These are phyloP conservation scores for Mionectes macconnelli DNA, from an alignment of 2,113 vertebrate genomes.

Conservation along the genomic window DNA sequence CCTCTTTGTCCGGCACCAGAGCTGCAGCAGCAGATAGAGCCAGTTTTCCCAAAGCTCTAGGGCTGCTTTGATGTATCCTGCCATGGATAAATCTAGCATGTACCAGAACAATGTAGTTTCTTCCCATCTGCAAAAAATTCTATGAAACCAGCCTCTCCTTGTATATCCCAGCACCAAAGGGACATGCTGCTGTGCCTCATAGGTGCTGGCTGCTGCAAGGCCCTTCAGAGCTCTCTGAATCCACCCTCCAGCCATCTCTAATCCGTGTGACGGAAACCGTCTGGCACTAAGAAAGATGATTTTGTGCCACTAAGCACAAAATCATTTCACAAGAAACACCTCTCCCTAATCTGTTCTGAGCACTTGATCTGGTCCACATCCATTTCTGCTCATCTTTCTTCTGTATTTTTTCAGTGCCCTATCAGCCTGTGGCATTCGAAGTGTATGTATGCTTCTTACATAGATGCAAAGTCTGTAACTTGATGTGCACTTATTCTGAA, in stretches of 20 bases:
- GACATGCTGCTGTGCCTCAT: background rate
- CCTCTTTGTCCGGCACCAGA: background rate
- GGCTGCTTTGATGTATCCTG: background rate
- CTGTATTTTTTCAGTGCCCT: background rate
- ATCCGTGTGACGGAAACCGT: background rate
- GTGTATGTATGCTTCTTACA: background rate
- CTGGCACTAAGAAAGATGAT: conserved; percentile 5
- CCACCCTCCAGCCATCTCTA: background rate
- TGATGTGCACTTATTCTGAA: background rate
- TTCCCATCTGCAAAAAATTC: background rate
- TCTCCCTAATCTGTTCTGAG: background rate
- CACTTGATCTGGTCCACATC: background rate
- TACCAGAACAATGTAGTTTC: background rate
- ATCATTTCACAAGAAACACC: conserved; percentile 1
- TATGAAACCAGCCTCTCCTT: background rate
- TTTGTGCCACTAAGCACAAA: conserved; percentile 18
- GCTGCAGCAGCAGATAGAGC: background rate
- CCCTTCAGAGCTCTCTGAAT: background rate
- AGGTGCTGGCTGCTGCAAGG: background rate
- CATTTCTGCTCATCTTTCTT: background rate
- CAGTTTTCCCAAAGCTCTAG: background rate
- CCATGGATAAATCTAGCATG: background rate
- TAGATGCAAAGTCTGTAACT: background rate
- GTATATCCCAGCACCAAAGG: background rate
- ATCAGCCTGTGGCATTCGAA: background rate